phyloP scores from a whole-genome alignment of 2,797 vertebrate species.

The Intellagama lesueurii region DNA sequence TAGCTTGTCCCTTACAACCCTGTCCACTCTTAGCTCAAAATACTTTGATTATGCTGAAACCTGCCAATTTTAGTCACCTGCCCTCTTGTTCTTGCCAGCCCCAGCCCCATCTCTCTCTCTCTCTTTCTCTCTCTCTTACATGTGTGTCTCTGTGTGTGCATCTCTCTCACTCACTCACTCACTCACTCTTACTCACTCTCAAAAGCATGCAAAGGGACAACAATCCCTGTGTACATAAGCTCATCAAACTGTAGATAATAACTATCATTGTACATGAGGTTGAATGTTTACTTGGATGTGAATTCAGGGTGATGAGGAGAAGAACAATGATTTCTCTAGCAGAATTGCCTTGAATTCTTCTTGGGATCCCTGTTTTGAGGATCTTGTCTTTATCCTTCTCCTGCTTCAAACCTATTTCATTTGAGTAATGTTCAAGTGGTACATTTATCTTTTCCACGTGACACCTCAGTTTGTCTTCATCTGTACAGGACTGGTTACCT shows the following conservation, averaged over 20 bases:
- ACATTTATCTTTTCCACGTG: slow-evolving; percentile 46
- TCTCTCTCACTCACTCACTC: slow-evolving; percentile 29
- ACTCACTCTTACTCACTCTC: slow-evolving; percentile 61
- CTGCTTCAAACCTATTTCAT: slow-evolving; percentile 25
- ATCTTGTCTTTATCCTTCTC: slow-evolving; percentile 46
- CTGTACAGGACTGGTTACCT: slow-evolving; percentile 47
- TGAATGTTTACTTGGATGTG: slow-evolving; percentile 57
- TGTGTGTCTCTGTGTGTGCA: slow-evolving; percentile 52
- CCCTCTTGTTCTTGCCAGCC: slow-evolving; percentile 48
- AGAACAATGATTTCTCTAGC: slow-evolving; percentile 31
- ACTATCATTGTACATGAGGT: slow-evolving; percentile 75
- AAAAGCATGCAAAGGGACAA: slow-evolving; percentile 80
- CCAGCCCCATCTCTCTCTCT: slow-evolving; percentile 67
- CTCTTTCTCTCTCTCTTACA: slow-evolving; percentile 34
- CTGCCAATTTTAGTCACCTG: slow-evolving; percentile 57
- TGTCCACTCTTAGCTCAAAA: slow-evolving; percentile 60
- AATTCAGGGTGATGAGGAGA: slow-evolving; percentile 57
- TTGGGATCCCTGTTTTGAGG: slow-evolving; percentile 35
- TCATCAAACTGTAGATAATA: slow-evolving; percentile 81
- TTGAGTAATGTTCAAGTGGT: slow-evolving; percentile 45
- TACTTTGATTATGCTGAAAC: slow-evolving; percentile 66
- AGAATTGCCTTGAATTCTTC: slow-evolving; percentile 39
- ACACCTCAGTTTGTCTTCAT: slow-evolving; percentile 49
- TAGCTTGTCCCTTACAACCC: background rate
- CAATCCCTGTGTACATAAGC: slow-evolving; percentile 80